Percentiles rank a stretch among this genome's conserved stretches.
Conservation (phyloP, 1,140 invertebrate species). For the Zaprionus ornatus region DNA sequence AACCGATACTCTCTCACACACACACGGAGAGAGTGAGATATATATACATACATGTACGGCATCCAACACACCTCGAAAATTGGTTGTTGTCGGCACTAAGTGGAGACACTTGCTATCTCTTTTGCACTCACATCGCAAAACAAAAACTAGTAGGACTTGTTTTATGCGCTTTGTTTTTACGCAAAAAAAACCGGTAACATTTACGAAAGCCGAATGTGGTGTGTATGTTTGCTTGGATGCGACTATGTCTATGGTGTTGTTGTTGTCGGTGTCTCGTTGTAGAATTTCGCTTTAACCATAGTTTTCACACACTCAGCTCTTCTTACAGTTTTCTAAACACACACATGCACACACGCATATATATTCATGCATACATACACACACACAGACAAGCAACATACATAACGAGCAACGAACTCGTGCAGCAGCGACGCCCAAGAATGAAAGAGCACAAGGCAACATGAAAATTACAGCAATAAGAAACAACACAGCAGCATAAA, state of each 20-base stretch:
- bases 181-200: constrained; percentile 78
- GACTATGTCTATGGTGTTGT: constrained; percentile 9
- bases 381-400: constrained; percentile 36
- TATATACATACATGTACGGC: constrained; percentile 11
- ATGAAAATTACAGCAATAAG: constrained; percentile 72
- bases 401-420: constrained; percentile 68
- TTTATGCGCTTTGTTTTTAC: constrained; percentile 65
- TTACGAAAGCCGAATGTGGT: constrained; percentile 27
- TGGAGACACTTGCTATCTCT: constrained; percentile 46
- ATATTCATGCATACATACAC: too few species aligned
- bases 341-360: constrained; percentile 30
- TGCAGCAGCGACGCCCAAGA: constrained; percentile 76
- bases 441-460: constrained; percentile 75
- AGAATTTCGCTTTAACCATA: constrained; percentile 67
- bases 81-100: constrained; percentile 66
- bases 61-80: constrained; percentile 69
- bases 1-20: constrained; percentile 23
- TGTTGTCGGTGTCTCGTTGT: constrained; percentile 29
- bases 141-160: constrained; percentile 77
- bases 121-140: constrained; percentile 25
- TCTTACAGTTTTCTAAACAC: constrained; percentile 80
- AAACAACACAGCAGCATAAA: constrained; percentile 52
- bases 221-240: constrained; percentile 26
- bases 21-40: not conserved
- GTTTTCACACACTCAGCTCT: constrained; percentile 77